Percentiles rank a stretch among this genome's conserved stretches.
Conservation (phyloP, 2,113 vertebrate species). For the Acanthisitta chloris region DNA sequence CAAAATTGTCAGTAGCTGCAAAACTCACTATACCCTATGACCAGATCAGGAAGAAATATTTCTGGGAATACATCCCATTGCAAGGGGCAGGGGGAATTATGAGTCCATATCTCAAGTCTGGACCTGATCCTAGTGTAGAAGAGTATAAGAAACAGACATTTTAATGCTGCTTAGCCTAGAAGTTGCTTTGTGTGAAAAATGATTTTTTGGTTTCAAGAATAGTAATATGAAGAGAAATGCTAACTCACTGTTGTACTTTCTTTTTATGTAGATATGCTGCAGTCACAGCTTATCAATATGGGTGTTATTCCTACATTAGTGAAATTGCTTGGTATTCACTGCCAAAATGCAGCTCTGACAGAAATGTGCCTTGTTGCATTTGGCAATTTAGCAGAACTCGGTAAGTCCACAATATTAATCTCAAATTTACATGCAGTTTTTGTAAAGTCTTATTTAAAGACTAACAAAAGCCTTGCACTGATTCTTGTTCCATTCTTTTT, state of each 20-base stretch:
- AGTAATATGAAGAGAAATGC: background rate
- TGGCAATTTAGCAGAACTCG: slow-evolving; percentile 96
- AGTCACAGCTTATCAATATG: slow-evolving; percentile 97
- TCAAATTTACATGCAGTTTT: background rate
- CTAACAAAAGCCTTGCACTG: background rate
- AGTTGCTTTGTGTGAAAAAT: slow-evolving; percentile 15
- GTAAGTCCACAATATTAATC: slow-evolving; percentile 74
- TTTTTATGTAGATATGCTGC: slow-evolving; percentile 87
- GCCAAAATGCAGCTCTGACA: slow-evolving; percentile 90
- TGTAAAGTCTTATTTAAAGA: background rate
- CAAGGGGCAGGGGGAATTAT: background rate
- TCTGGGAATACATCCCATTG: background rate
- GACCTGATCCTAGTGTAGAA: background rate
- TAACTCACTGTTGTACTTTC: slow-evolving; percentile 41
- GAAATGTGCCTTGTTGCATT: slow-evolving; percentile 99
- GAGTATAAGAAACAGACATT: background rate
- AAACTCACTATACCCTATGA: background rate
- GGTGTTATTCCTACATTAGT: slow-evolving; percentile 96
- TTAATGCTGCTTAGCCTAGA: background rate
- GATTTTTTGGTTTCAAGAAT: background rate
- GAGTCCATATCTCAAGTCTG: background rate
- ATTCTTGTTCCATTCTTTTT: background rate
- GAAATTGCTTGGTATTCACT: slow-evolving; percentile 91
- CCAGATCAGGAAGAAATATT: background rate
- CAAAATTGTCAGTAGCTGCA: background rate